Evolutionary conservation across 2,888 invertebrate species (phyloP).

Genomic region (Ennomos quercinarius): DNA sequence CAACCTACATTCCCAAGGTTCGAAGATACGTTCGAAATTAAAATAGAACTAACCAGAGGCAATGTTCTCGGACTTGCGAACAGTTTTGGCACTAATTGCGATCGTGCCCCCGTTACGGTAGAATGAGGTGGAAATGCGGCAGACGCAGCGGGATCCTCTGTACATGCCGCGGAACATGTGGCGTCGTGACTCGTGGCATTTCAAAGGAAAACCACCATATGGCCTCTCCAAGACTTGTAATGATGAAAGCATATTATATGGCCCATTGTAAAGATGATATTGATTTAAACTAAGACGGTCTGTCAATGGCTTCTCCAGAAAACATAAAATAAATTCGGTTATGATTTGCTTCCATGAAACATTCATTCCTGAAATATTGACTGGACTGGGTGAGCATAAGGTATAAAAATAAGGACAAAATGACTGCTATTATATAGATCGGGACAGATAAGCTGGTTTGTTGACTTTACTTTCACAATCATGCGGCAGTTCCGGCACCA

Average conservation of each 20-base stretch:
- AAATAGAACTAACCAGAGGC: slow-evolving; percentile 58
- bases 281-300: too few relatives aligned
- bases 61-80: slow-evolving; percentile 46
- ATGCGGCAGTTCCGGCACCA: not conserved
- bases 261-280: too few relatives aligned
- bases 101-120: slow-evolving; percentile 33
- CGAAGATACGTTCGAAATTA: slow-evolving; percentile 39
- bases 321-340: too few relatives aligned
- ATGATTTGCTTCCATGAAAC: too few relatives aligned
- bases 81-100: slow-evolving; percentile 39
- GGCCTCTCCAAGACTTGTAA: slow-evolving; percentile 5
- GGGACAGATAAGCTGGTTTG: too few relatives aligned
- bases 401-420: too few relatives aligned
- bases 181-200: not conserved
- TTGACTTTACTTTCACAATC: too few relatives aligned
- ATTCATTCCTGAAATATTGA: too few relatives aligned
- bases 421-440: too few relatives aligned
- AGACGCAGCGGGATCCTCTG: slow-evolving; percentile 1
- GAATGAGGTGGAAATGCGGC: slow-evolving; percentile 32
- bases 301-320: too few relatives aligned
- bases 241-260: not conserved
- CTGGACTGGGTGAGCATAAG: too few relatives aligned
- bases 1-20: slow-evolving; percentile 34
- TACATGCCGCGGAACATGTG: slow-evolving; percentile 3
- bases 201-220: slow-evolving; percentile 12